phyloP scores from a whole-genome alignment of 2,888 invertebrate species.

The Shargacucullia verbasci region DNA sequence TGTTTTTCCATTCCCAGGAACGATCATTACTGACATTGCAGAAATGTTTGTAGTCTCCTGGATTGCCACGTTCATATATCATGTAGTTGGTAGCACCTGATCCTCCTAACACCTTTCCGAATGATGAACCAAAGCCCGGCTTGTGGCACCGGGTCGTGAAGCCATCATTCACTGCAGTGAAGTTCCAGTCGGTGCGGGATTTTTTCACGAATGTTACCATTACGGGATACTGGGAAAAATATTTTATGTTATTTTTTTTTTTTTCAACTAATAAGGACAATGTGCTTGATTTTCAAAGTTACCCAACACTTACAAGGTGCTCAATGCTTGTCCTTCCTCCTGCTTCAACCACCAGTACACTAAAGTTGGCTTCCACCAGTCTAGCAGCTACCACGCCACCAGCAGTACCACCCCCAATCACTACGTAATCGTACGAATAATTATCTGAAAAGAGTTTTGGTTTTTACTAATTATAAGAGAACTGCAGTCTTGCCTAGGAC shows the following conservation, averaged over 20 bases:
- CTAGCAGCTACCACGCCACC: constrained; percentile 58
- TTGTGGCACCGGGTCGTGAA: constrained; percentile 2
- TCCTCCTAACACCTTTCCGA: constrained; percentile 68
- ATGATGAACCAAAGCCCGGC: constrained; percentile 28
- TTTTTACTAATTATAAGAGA: too few species aligned
- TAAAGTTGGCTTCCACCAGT: constrained; percentile 40
- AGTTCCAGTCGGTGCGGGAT: constrained; percentile 56
- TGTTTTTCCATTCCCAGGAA: constrained; percentile 59
- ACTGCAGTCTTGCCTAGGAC: too few species aligned
- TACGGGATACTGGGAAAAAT: constrained; percentile 30
- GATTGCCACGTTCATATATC: constrained; percentile 59
- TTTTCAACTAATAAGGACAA: too few species aligned
- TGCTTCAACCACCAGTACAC: constrained; percentile 56
- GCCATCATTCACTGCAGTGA: constrained; percentile 40
- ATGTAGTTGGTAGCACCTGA: constrained; percentile 58
- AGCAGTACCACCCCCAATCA: constrained; percentile 65
- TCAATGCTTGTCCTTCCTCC: constrained; percentile 53
- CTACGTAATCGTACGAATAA: constrained; percentile 64
- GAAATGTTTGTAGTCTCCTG: constrained; percentile 59
- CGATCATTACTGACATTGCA: constrained; percentile 49
- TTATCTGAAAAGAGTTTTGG: too few species aligned
- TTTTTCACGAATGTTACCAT: constrained; percentile 23
- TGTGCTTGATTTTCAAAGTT: too few species aligned
- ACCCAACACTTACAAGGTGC: constrained; percentile 47
- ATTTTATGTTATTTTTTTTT: too few species aligned